Base-by-base conservation (phyloP, 2,113 vertebrate genomes). In the Cavia aperea region DNA sequence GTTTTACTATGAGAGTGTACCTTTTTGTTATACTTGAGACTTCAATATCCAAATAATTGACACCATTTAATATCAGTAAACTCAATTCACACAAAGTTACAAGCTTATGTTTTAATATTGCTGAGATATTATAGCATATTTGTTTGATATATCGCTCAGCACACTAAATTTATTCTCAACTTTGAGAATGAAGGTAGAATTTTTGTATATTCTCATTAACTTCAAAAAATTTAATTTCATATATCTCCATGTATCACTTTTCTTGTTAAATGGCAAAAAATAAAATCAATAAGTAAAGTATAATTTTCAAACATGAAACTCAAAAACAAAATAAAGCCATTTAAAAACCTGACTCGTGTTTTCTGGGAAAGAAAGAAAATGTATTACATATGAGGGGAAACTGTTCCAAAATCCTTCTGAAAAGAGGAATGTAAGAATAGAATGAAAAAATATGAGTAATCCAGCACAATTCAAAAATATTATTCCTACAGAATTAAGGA, bases 241-340 rank as follows among this genome's bases (percentile, higher is more conserved):
- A 97, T 82, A 95, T 73, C 58, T 92, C 10, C 60, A 62, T 83
- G 73, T 36, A 94, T 91, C 66, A 43, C 72, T 81, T 58, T 62
- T 63, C 68, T 95, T 95, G 62, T 72, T 94, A 95, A 97, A 95
- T 87, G 73, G n/a, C 79, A 94, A 81, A 91, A 90, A 84, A 95
- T 88, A 95, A 96, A 97, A 96, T 97, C 94, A 96, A 26, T 26
- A 73, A 24, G 43, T 70, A 96, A 97, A 97, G 91, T 96, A 49
- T 66, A 39, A 79, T 95, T 97, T 96, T 96, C 75, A 94, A 92
- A 18, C 82, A 95, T 96, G 83, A 72, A 94, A 90, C 75, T 94
- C 94, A 58, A 66, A 93, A 95, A 83, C 46, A 96, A 95, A 62
- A 43, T 60, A 89, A 91, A 70, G 68, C 77, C 94, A 94, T 56